Base-by-base conservation (phyloP, 37 sponge, comb jelly and placozoan species). In the Aphrocallistes beatrix region DNA sequence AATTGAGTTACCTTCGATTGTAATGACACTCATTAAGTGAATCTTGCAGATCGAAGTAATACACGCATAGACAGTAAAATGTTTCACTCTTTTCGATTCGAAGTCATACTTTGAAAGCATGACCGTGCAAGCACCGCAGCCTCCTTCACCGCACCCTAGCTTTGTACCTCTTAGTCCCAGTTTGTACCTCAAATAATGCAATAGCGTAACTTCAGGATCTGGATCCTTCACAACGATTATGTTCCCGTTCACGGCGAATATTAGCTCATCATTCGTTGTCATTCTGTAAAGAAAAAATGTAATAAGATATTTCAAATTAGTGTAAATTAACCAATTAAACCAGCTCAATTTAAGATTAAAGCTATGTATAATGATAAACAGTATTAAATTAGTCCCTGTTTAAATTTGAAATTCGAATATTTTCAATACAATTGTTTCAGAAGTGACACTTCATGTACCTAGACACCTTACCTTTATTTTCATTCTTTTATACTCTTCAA, bases 111-210 rank as follows among this genome's bases (percentile, higher is more conserved):
- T 32, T 39, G 95, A 94, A 10, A 92, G 86, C 95, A 94, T 94
- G 25, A 94, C 95, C 39, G 95, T 94, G 37, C 95, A 94, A 1
- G 95, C 92, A 1, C 95, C 95, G 88, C 95, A 94, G 8, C 95
- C 95, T 39, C 95, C 95, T 81, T 94, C 92, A 6, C 91, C 92
- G 85, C 95, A 94, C 19, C 90, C 95, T 37, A 94, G 82, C 83
- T 94, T 94, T 0, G 92, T 88, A 6, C 95, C 95, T n/a, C 86
- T 90, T 23, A 94, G 84, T 0, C 88, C 85, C 60, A 94, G 81
- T 0, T 90, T 23, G 16, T 88, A 89, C 30, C 95, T 88, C 34
- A 92, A 32, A 38, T 84, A 94, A 50, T 89, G 87, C n/a, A 94
- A 86, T 82, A 94, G 51, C 0, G 94, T 94, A 88, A 86, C 88